Evolutionary conservation across 2,797 vertebrate species (phyloP).

Genomic region (Pantherophis vulpinus): DNA sequence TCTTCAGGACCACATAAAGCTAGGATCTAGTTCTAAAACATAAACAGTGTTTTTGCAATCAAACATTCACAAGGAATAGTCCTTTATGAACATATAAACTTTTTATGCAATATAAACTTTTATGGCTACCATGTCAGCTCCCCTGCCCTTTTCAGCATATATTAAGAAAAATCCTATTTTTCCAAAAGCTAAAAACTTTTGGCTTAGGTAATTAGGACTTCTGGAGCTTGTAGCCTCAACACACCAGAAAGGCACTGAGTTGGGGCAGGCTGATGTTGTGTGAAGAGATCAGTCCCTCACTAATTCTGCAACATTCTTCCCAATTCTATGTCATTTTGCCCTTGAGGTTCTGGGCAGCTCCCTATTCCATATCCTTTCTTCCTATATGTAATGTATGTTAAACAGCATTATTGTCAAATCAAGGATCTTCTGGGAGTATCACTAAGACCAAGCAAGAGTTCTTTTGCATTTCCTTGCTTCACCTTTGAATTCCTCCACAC

Average conservation of each 20-base stretch:
- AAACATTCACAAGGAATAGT: background rate
- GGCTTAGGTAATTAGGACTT: background rate
- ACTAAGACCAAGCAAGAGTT: slow-evolving; percentile 33
- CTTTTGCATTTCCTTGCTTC: slow-evolving; percentile 25
- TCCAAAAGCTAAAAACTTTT: background rate
- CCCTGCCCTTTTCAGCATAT: background rate
- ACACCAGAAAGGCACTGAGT: background rate
- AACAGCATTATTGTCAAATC: background rate
- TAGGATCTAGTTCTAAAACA: background rate
- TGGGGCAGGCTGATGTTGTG: background rate
- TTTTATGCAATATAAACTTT: background rate
- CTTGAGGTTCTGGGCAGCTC: background rate
- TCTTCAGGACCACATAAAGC: slow-evolving; percentile 6
- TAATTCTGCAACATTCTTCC: background rate
- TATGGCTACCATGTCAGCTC: background rate
- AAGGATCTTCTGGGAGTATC: background rate
- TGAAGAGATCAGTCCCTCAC: background rate
- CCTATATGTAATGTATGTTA: background rate
- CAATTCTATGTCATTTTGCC: background rate
- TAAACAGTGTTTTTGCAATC: background rate
- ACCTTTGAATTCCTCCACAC: slow-evolving; percentile 36
- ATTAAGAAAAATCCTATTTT: background rate
- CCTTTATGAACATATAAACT: background rate
- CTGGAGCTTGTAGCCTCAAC: background rate
- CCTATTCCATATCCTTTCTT: background rate